Evolutionary conservation across 2,113 vertebrate genomes (phyloP), one percentile per base, ranked within the genome.

Genomic region (Genyomyrus donnyi): DNA sequence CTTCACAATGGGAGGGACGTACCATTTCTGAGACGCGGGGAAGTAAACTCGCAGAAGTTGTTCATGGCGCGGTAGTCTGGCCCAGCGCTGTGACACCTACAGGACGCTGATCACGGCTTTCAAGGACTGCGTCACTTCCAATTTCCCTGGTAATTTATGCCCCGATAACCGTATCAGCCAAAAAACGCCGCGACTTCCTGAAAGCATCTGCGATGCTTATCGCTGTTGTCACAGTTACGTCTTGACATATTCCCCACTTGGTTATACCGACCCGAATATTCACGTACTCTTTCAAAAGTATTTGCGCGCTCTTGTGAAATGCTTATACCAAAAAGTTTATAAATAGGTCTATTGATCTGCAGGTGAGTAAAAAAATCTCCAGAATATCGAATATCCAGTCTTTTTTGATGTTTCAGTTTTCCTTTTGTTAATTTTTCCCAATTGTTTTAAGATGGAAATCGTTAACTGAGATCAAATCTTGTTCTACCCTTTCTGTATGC

Each of bases 1-100:
- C 90, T 88, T 90, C 90, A 5, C 90, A 90, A 0, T n/a, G 91
- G 89, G 10, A 93, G 93, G 95, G 94, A 91, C 92, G 11, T 93
- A 95, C 94, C 95, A 94, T 93, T 88, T 62, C 35, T 88, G 0
- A 5, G 0, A 31, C 89, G 84, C 87, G 88, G 91, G 92, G 91
- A 88, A 83, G 19, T 13, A 6, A 46, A 27, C 77, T 62, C 35
- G 4, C 19, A 31, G 13, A 58, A 85, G 35, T 58, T 46, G 52
- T 17, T 84, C 52, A 39, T 56, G 0, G 35, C 49, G n/a, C 49
- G 3, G 52, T 48, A 24, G 58, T 27, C 17, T 5, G 27, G 66
- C 27, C 27, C 5, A 11, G 17, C 3, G 21, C 1, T 88, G 15
- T 35, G 11, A n/a, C 24, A 89, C 17, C 21, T 27, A n/a, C 58